Conservation (phyloP, 1,140 invertebrate genomes). For the Heliconius hewitsoni region DNA sequence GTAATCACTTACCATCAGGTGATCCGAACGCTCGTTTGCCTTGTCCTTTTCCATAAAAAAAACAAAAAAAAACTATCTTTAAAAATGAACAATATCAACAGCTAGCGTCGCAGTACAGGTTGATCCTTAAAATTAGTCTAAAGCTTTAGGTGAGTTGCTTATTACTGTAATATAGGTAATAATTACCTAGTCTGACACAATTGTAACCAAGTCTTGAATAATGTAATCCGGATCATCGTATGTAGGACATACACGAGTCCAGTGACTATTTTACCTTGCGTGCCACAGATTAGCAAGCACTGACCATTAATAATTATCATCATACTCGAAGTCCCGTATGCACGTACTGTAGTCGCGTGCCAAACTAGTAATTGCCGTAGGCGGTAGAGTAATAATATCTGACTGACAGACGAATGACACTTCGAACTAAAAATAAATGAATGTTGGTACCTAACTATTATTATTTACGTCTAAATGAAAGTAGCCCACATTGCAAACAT, state of each 20-base stretch:
- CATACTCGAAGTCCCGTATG: constrained; percentile 26
- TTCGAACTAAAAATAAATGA: constrained; percentile 21
- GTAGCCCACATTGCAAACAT: constrained; percentile 10
- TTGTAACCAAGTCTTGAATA: no score
- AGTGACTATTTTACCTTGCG: constrained; percentile 5
- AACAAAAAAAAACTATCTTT: no score
- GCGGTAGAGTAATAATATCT: constrained; percentile 25
- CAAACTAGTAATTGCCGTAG: constrained; percentile 28
- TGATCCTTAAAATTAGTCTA: no score
- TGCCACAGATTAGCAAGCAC: constrained; percentile 9
- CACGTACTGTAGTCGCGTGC: constrained; percentile 19
- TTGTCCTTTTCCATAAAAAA: no score
- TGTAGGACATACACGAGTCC: neutral
- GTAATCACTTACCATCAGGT: no score
- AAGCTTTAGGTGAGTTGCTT: no score
- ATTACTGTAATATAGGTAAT: neutral
- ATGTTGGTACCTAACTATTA: neutral
- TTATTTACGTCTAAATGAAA: constrained; percentile 24
- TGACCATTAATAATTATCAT: constrained; percentile 25
- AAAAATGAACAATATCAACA: no score
- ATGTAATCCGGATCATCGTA: neutral
- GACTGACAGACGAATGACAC: constrained; percentile 32
- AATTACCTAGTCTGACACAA: no score
- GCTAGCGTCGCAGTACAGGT: no score
- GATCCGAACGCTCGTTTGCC: no score